Percentiles rank a stretch among this genome's conserved stretches.
Conservation (phyloP, 37 sponge, comb jelly and placozoan species). For the Beroe forskalii region DNA sequence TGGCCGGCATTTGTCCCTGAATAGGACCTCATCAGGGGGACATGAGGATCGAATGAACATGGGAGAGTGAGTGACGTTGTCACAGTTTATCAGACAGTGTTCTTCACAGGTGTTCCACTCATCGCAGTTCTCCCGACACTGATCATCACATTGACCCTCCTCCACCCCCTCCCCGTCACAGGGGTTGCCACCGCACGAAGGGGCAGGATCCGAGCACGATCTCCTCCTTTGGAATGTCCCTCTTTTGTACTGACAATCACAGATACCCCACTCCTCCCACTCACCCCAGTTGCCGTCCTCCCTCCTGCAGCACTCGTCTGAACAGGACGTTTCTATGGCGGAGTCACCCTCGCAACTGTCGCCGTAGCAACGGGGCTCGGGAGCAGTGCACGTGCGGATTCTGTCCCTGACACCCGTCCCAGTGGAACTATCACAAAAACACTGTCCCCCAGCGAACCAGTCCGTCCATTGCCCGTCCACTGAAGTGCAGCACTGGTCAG, state of each 20-base stretch:
- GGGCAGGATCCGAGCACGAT: background rate
- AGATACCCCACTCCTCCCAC: constrained; percentile 17
- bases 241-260: background rate
- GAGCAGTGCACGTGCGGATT: constrained; percentile 3
- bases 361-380: constrained; percentile 16
- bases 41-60: background rate
- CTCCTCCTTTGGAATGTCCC: background rate
- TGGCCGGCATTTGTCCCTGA: background rate
- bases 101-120: background rate
- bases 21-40: background rate
- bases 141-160: background rate
- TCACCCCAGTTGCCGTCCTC: constrained; percentile 7
- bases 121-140: background rate
- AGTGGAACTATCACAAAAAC: background rate
- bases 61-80: background rate
- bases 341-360: background rate
- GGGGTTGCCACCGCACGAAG: background rate
- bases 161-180: background rate
- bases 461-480: constrained; percentile 21
- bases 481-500: background rate
- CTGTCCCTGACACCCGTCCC: constrained; percentile 1
- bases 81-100: background rate
- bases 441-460: background rate
- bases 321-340: background rate
- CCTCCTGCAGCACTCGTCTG: background rate